Evolutionary conservation across 2,888 invertebrate species (phyloP), one percentile per base, ranked within the genome.

Genomic region (Idaea straminata): DNA sequence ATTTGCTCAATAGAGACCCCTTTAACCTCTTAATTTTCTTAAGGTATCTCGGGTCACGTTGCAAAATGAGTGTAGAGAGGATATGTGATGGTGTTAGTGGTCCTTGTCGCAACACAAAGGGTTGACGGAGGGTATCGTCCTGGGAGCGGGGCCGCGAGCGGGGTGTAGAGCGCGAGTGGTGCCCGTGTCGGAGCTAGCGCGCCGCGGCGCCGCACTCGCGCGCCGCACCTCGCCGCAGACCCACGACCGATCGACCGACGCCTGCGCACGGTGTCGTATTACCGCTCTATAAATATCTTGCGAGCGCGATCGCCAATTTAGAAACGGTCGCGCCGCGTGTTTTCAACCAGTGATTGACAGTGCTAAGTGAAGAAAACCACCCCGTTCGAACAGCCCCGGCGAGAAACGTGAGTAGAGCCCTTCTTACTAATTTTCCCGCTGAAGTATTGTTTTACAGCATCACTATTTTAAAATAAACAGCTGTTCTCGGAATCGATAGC

Each of bases 301-400:
- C 88, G 88, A 89, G 87, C 90, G 88, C 89, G 87, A 88, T 88
- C 89, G 89, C 92, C 92, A 89, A 92, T 92, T 92, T 91, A 85
- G 91, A 91, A 89, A 89, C 89, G 82, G 85, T 87, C 86, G 84
- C 88, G 86, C 89, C 86, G 83, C 89, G 87, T 92, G 91, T 92
- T 90, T 90, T 91, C 85, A 85, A 88, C 89, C 91, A 91, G 92
- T 92, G 92, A 91, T 92, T 92, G 91, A 91, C 87, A 91, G 92
- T 92, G 92, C 84, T 85, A 89, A 90, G 89, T 90, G 91, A 87
- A 89, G 90, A 89, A 83, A 80, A 81, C 79, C 81, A 77, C 79
- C 82, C 81, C 80, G 78, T 81, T 77, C 81, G 74, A 77, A 84
- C 81, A 76, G 72, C 75, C 80, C 76, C 79, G 69, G 75, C 81